Base-by-base conservation (phyloP, 1,140 invertebrate genomes). In the Pogonomyrmex barbatus region DNA sequence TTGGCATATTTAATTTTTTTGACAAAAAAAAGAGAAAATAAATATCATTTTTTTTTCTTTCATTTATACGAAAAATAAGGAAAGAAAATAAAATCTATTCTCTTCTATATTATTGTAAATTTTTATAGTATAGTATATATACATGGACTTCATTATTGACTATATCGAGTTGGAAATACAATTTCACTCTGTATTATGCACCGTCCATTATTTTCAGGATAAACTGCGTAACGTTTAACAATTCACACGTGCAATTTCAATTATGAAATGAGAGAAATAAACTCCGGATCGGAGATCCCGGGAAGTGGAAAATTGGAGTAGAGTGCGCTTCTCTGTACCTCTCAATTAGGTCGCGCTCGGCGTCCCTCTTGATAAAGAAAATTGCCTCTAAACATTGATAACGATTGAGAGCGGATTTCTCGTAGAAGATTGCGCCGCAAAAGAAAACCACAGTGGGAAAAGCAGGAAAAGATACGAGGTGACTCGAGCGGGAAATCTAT, bases 401-500 rank as follows among this genome's bases (percentile, higher is more conserved):
- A 62, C 39, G 79, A 75, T 75, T 73, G 54, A 71, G 42, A 71
- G 30, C 42, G 45, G 54, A 83, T 83, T 39, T 60, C 50, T 36
- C 30, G 24, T 12, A 12, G 76, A 33, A 67, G 52, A 68, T 81
- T 54, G 30, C 47, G 30, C 45, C n/a, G 42, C 39, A 24, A 52
- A 17, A 70, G 54, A 33, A 62, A 70, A 45, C 39, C 36, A 2
- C 10, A 42, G 24, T 68, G 42, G 63, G 75, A 65, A 85, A 81
- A 67, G 52, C 50, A 24, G 73, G 47, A 65, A 82, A 71, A 70
- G 67, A 56, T 65, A 45, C 17, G 58, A 86, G 58, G 39, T 52
- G 50, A 47, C 58, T 83, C 50, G 33, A 86, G 76, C 33, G 77
- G 71, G 87, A 45, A 83, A 88, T 87, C 85, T 79, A 86, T 75